phyloP scores from a whole-genome alignment of 2,797 vertebrate species.

The Hybognathus amarus region DNA sequence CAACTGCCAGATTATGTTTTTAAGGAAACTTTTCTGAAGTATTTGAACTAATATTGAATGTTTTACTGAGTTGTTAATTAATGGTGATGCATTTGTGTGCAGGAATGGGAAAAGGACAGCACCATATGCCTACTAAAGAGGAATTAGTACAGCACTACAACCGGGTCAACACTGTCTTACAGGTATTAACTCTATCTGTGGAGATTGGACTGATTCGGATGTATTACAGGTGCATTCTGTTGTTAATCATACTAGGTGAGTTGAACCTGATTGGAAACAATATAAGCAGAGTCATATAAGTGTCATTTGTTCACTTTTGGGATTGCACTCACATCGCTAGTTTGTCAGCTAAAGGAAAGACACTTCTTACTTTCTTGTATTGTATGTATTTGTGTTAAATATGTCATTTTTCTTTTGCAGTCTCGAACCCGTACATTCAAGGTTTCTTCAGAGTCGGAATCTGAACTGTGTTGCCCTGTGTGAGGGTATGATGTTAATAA shows the following conservation, averaged over 20 bases:
- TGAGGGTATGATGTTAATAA: constrained; percentile 81
- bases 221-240: constrained; percentile 9
- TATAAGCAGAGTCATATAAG: neutral
- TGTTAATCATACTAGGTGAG: neutral
- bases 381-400: neutral
- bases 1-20: neutral
- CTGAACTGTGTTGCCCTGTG: constrained; percentile 97
- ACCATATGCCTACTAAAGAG: constrained; percentile 90
- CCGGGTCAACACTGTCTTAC: constrained; percentile 86
- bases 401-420: constrained; percentile 67
- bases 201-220: neutral
- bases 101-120: constrained; percentile 98
- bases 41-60: neutral
- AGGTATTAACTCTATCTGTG: constrained; percentile 74
- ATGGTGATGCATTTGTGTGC: constrained; percentile 40
- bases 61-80: neutral
- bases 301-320: neutral
- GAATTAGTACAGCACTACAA: constrained; percentile 90
- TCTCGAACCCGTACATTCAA: constrained; percentile 82
- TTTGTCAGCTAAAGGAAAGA: neutral
- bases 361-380: neutral
- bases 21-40: neutral
- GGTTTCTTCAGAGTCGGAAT: constrained; percentile 93
- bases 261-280: neutral
- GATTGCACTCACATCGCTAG: neutral